Evolutionary conservation across 2,113 vertebrate genomes (phyloP), one percentile per base, ranked within the genome.

Genomic region (Pseudolaguvia tuberculata): DNA sequence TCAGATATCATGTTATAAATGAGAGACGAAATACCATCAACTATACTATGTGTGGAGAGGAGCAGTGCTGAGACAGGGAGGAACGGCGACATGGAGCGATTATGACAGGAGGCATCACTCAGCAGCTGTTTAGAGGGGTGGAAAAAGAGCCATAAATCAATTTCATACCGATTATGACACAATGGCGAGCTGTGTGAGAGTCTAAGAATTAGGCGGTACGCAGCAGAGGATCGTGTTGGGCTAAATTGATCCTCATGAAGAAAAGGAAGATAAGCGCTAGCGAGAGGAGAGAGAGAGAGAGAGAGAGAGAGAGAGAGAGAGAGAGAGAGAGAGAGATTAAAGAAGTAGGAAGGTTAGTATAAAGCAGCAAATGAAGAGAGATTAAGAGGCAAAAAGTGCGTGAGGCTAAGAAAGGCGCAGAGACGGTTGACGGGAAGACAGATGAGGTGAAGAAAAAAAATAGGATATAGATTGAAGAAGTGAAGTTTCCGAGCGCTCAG

Each of bases 61-160:
- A 74, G 74, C 48, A 73, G 25, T 25, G 62, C 65, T 70, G 77
- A 70, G 58, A 56, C 55, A 67, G 57, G 50, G 72, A 73, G 77
- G 79, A 80, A 77, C 63, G 65, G 68, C 57, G 21, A 69, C 76
- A 79, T 82, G 74, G 65, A 85, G 81, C 71, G 72, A 78, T 75
- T 84, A 81, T 84, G 84, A 87, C 82, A 83, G 82, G 71, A 83
- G 79, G 73, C 78, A 85, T 85, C 83, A 83, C 74, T 87, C 83
- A 84, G 78, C 80, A 80, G 75, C 81, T 84, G 79, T 87, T 87
- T 84, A 85, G 80, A 84, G 83, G 74, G 81, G 80, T 79, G 84
- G 83, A 84, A 82, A 83, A 81, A 59, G 78, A 82, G 81, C 78
- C 80, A 80, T 85, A 83, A 87, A 85, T 87, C 84, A 87, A 87